Percentiles rank a stretch among this genome's conserved stretches.
Conservation (phyloP, 2,113 vertebrate species). For the Neotoma lepida region DNA sequence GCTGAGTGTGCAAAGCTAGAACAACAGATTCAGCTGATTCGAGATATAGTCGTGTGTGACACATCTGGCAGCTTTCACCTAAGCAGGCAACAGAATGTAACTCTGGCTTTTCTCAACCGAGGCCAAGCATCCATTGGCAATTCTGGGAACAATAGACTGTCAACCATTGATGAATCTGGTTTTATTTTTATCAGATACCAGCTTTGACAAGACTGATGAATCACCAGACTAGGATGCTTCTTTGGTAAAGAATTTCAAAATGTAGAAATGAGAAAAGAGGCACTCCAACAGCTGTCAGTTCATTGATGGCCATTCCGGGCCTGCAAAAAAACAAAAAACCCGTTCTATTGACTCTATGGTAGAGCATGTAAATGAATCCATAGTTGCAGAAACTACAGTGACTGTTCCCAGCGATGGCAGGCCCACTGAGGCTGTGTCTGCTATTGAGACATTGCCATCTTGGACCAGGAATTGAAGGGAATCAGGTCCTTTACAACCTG, state of each 20-base stretch:
- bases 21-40: constrained; percentile 94
- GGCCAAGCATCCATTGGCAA: constrained; percentile 82
- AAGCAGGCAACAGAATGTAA: constrained; percentile 95
- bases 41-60: constrained; percentile 94
- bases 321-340: constrained; percentile 93
- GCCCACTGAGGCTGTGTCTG: constrained; percentile 94
- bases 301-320: constrained; percentile 89
- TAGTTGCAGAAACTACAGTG: constrained; percentile 94
- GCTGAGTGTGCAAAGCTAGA: constrained; percentile 95
- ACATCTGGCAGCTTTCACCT: constrained; percentile 94
- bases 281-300: constrained; percentile 92
- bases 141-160: constrained; percentile 91
- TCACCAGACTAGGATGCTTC: constrained; percentile 97
- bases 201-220: constrained; percentile 98
- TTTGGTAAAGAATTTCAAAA: constrained; percentile 89
- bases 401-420: constrained; percentile 93
- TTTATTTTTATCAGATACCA: constrained; percentile 97
- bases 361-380: constrained; percentile 93
- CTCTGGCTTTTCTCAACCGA: constrained; percentile 94
- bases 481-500: constrained; percentile 90
- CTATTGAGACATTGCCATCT: constrained; percentile 93
- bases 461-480: constrained; percentile 89
- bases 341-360: constrained; percentile 89
- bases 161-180: constrained; percentile 96
- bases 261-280: constrained; percentile 96